Evolutionary conservation across 1,140 invertebrate species (phyloP).

Genomic region (Philopotamus ludificatus): DNA sequence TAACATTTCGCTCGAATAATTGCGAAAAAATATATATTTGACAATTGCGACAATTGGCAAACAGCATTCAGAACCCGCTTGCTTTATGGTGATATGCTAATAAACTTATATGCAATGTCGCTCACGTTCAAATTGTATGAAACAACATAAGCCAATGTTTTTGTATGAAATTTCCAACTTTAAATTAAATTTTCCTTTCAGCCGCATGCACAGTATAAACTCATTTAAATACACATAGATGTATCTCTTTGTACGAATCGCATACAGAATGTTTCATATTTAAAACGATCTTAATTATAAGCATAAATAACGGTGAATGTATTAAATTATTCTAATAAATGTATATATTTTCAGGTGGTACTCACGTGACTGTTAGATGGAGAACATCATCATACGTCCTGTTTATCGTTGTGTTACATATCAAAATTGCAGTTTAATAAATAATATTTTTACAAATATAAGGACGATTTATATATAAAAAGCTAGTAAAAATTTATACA

Average conservation of each 20-base stretch:
- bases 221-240: not conserved
- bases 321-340: conserved; percentile 7
- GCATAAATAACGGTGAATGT: no score
- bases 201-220: not conserved
- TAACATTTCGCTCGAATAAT: not conserved
- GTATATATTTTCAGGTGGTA: conserved; percentile 32
- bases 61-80: no score
- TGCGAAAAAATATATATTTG: no score
- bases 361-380: conserved; percentile 34
- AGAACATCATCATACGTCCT: conserved; percentile 37
- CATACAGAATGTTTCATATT: no score
- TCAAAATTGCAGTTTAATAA: conserved; percentile 37
- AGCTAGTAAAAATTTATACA: not conserved
- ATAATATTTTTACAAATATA: no score
- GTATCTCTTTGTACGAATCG: not conserved
- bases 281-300: not conserved
- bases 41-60: not conserved
- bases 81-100: no score
- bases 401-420: conserved; percentile 37
- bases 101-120: conserved; percentile 2
- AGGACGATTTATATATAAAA: no score
- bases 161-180: conserved; percentile 14
- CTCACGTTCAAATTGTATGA: conserved; percentile 16
- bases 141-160: conserved; percentile 13
- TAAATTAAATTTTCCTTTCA: conserved; percentile 13